Evolutionary conservation across 2,888 invertebrate species (phyloP).

Genomic region (Uloborus plumipes): DNA sequence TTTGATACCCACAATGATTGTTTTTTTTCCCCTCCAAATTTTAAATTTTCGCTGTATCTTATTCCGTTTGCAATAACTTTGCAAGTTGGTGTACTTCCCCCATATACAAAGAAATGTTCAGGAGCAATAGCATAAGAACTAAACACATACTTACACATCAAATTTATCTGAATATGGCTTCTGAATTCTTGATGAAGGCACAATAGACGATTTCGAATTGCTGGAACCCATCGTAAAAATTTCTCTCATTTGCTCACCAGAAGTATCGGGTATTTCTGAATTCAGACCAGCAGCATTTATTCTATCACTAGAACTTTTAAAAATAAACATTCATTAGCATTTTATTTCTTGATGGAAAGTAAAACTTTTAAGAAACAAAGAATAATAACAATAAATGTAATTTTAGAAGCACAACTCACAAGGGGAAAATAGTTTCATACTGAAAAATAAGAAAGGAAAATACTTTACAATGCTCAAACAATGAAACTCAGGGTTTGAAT

Average conservation of each 20-base stretch:
- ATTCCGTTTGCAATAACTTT: too few relatives aligned
- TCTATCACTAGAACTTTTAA: background rate
- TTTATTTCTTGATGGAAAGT: too few relatives aligned
- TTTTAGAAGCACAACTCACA: too few relatives aligned
- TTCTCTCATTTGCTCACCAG: constrained; percentile 19
- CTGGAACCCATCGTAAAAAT: constrained; percentile 2
- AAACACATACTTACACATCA: background rate
- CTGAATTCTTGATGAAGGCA: background rate
- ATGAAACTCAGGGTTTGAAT: too few relatives aligned
- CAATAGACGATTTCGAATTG: background rate
- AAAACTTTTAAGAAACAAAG: too few relatives aligned
- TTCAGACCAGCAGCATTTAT: constrained; percentile 10
- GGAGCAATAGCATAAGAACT: background rate
- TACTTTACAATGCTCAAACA: too few relatives aligned
- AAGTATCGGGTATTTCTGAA: background rate
- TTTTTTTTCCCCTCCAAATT: background rate
- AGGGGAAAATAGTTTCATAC: too few relatives aligned
- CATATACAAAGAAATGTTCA: too few relatives aligned
- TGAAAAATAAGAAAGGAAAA: too few relatives aligned
- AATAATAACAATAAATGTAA: too few relatives aligned
- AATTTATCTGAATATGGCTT: background rate
- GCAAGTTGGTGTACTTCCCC: background rate
- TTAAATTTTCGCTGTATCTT: too few relatives aligned
- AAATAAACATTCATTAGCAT: background rate
- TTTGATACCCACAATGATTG: too few relatives aligned